Evolutionary conservation across 2,113 vertebrate species (phyloP).

Genomic region (Cololabis saira): DNA sequence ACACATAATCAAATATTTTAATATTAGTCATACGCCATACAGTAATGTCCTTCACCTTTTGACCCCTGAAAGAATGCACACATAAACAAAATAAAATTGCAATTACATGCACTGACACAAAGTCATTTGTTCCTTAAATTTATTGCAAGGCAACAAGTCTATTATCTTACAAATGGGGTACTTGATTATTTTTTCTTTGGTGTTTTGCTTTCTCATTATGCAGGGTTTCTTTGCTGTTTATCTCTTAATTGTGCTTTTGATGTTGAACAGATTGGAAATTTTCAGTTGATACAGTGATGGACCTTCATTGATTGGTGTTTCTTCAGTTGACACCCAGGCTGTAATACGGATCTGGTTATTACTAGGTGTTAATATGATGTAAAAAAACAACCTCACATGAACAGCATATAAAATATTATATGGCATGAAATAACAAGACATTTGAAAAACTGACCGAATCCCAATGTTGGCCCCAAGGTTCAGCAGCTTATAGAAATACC

Average conservation of each 20-base stretch:
- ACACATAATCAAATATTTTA: constrained; percentile 1
- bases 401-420: too few species aligned
- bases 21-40: background rate
- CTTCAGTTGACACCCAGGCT: constrained; percentile 18
- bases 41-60: constrained; percentile 36
- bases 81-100: constrained; percentile 39
- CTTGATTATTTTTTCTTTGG: constrained; percentile 69
- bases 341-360: constrained; percentile 1
- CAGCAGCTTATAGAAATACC: too few species aligned
- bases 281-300: constrained; percentile 69
- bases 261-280: constrained; percentile 71
- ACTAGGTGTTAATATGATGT: constrained; percentile 18
- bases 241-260: constrained; percentile 79
- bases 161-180: constrained; percentile 44
- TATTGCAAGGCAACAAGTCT: constrained; percentile 48
- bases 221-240: constrained; percentile 70
- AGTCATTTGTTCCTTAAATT: constrained; percentile 56
- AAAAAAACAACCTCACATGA: too few species aligned
- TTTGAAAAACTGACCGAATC: too few species aligned
- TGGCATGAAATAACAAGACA: too few species aligned
- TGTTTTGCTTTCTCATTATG: constrained; percentile 71
- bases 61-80: constrained; percentile 28
- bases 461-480: too few species aligned
- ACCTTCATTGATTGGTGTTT: constrained; percentile 57
- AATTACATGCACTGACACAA: constrained; percentile 51